Conservation (phyloP, 2,797 vertebrate species). For the Oophaga sylvatica region DNA sequence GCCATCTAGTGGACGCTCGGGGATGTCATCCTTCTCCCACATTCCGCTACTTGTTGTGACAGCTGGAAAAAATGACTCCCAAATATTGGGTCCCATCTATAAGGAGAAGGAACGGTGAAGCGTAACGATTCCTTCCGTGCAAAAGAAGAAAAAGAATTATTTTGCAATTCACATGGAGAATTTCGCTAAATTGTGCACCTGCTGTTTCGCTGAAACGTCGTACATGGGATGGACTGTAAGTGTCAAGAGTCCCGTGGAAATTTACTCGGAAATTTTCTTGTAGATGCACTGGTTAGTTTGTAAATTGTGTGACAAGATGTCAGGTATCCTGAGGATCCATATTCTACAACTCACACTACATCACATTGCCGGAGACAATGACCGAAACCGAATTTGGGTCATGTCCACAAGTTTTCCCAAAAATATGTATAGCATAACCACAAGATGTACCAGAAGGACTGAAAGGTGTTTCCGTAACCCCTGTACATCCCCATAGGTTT, state of each 20-base stretch:
- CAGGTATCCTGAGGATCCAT: neutral
- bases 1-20: constrained; percentile 46
- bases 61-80: constrained; percentile 17
- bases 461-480: too few species aligned
- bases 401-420: too few species aligned
- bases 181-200: neutral
- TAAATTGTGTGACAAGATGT: neutral
- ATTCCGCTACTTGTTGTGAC: constrained; percentile 21
- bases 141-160: too few species aligned
- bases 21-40: neutral
- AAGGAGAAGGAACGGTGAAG: neutral
- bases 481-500: too few species aligned
- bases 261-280: neutral
- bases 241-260: neutral
- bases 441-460: too few species aligned
- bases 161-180: too few species aligned
- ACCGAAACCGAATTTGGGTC: too few species aligned
- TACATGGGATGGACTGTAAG: neutral
- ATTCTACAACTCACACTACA: neutral
- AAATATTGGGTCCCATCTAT: neutral
- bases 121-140: neutral
- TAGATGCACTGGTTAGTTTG: too few species aligned
- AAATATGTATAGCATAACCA: too few species aligned
- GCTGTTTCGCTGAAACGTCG: neutral
- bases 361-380: too few species aligned